phyloP scores from a whole-genome alignment of 2,888 invertebrate species.

The Macroteleia sp. region DNA sequence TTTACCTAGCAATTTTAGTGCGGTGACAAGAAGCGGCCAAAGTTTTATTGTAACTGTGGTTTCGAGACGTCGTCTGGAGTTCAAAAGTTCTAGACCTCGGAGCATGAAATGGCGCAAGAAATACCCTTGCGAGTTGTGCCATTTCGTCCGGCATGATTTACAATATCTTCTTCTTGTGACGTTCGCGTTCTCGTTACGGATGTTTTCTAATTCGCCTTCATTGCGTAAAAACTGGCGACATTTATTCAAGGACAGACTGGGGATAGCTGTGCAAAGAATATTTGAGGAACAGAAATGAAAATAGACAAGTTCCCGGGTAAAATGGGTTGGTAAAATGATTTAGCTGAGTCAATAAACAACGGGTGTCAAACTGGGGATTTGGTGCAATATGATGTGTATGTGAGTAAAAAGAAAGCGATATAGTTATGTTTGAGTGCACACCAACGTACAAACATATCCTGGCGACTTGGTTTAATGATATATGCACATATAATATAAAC shows the following conservation, averaged over 20 bases:
- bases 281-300: too few species aligned
- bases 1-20: conserved; percentile 55
- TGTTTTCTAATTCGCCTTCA: not conserved
- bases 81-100: conserved; percentile 49
- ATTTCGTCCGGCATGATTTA: conserved; percentile 44
- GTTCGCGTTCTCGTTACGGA: not conserved
- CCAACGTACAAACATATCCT: conserved; percentile 39
- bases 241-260: not conserved
- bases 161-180: conserved; percentile 23
- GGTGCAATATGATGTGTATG: too few species aligned
- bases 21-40: conserved; percentile 51
- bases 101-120: conserved; percentile 43
- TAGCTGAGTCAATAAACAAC: too few species aligned
- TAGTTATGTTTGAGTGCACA: too few species aligned
- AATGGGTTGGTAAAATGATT: too few species aligned
- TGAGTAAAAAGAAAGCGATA: too few species aligned
- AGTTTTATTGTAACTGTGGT: conserved; percentile 57
- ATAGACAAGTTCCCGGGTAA: too few species aligned
- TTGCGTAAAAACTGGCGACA: not conserved
- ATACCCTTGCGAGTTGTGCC: conserved; percentile 29
- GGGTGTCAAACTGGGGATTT: too few species aligned
- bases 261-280: too few species aligned
- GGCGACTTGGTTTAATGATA: conserved; percentile 37
- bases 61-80: conserved; percentile 32
- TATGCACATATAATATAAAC: conserved; percentile 51